These are phyloP conservation scores for Lutra lutra DNA, from an alignment of 2,797 vertebrate species.

Conservation along the genomic window DNA sequence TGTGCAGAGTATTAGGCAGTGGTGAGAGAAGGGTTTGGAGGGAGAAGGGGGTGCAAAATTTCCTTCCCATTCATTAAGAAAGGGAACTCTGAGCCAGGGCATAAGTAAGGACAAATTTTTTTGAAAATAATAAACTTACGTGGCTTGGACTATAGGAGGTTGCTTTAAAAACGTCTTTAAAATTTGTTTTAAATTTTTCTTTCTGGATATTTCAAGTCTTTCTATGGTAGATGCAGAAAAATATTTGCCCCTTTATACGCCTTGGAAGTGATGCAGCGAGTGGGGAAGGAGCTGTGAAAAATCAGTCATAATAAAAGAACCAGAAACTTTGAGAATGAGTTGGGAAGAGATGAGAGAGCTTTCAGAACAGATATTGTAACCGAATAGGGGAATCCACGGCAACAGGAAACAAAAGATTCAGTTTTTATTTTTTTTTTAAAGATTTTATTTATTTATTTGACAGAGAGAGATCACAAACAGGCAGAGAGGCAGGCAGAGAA, in stretches of 20 bases:
- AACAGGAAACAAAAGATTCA: background rate
- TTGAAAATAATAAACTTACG: background rate
- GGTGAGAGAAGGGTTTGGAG: background rate
- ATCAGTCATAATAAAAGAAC: background rate
- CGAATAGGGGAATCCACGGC: background rate
- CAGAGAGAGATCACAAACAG: no score
- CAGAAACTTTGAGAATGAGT: background rate
- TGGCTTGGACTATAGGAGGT: background rate
- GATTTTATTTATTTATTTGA: no score
- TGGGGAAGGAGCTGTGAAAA: background rate
- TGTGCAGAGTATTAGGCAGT: background rate
- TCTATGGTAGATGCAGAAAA: background rate
- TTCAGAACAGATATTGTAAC: background rate
- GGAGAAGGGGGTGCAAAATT: background rate
- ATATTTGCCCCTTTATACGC: background rate
- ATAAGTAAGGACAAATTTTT: background rate
- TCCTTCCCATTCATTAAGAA: background rate
- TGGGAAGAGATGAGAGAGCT: background rate
- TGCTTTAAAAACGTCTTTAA: background rate
- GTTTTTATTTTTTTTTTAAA: background rate
- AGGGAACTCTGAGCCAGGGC: background rate
- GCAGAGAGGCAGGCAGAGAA: no score
- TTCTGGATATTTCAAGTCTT: background rate
- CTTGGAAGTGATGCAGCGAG: background rate
- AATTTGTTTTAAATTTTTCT: background rate